Percentiles rank a stretch among this genome's conserved stretches.
phyloP scores from a whole-genome alignment of 53 echinoderm and acorn worm genomes.

The Arbacia lixula region DNA sequence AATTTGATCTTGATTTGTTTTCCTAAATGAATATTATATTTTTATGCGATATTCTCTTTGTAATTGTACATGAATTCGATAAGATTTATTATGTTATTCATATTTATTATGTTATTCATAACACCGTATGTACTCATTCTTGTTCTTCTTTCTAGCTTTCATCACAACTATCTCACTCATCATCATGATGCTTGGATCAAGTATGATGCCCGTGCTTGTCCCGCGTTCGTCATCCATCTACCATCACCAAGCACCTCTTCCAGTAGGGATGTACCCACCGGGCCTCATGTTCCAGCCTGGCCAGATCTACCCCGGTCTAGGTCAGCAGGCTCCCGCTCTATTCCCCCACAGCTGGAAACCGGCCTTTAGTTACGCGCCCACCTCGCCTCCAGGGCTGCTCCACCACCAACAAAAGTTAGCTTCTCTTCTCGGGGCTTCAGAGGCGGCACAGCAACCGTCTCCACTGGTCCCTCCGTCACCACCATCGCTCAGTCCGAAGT shows the following conservation, averaged over 20 bases:
- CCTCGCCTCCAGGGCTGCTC: conserved; percentile 12
- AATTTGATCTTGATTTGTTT: too few relatives aligned
- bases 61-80: too few relatives aligned
- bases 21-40: too few relatives aligned
- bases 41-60: too few relatives aligned
- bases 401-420: not conserved
- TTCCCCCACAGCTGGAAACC: not conserved
- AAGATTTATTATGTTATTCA: too few relatives aligned
- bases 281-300: conserved; percentile 28
- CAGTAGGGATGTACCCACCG: conserved; percentile 21
- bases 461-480: not conserved
- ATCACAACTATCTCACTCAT: too few relatives aligned
- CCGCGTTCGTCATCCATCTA: conserved; percentile 13
- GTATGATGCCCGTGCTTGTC: conserved; percentile 31
- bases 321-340: not conserved
- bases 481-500: not conserved
- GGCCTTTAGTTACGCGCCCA: not conserved
- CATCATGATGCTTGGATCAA: conserved; percentile 22
- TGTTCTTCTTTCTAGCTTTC: too few relatives aligned
- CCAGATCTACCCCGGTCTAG: not conserved
- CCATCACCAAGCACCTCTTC: conserved; percentile 10
- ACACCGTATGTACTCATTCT: too few relatives aligned
- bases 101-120: too few relatives aligned
- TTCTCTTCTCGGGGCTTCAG: too few relatives aligned
- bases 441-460: too few relatives aligned